phyloP scores from a whole-genome alignment of 2,797 vertebrate genomes.

The Atherinosoma microstoma region DNA sequence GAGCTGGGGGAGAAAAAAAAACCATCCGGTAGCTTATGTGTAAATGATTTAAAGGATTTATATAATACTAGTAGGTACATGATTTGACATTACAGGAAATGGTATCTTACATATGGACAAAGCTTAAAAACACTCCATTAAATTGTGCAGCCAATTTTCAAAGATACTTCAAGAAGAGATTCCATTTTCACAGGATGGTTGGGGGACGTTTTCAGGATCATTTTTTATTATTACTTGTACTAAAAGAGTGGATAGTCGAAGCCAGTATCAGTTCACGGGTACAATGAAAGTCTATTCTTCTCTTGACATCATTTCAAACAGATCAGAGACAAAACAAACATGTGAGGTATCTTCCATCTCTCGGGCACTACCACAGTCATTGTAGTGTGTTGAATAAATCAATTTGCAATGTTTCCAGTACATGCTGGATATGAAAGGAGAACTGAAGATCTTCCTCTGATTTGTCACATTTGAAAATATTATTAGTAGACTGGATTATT shows the following conservation, averaged over 20 bases:
- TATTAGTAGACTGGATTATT: slow-evolving; percentile 36
- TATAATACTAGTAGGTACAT: slow-evolving; percentile 71
- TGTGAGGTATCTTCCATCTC: slow-evolving; percentile 71
- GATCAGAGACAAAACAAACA: slow-evolving; percentile 69
- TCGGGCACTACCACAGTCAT: slow-evolving; percentile 18
- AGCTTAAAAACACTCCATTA: slow-evolving; percentile 63
- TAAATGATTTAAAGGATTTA: slow-evolving; percentile 69
- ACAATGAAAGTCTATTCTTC: slow-evolving; percentile 50
- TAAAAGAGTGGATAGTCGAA: slow-evolving; percentile 62
- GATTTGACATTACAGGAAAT: slow-evolving; percentile 70
- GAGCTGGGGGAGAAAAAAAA: not conserved
- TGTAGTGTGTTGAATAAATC: slow-evolving; percentile 25
- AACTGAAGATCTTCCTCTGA: slow-evolving; percentile 33
- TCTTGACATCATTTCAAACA: slow-evolving; percentile 84
- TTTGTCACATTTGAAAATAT: slow-evolving; percentile 47
- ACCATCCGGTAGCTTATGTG: slow-evolving; percentile 20
- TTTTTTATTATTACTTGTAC: slow-evolving; percentile 50
- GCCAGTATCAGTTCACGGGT: slow-evolving; percentile 55
- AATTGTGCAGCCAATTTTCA: slow-evolving; percentile 62
- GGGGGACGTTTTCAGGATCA: slow-evolving; percentile 41
- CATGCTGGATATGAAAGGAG: slow-evolving; percentile 24
- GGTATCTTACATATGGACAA: slow-evolving; percentile 67
- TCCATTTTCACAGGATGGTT: slow-evolving; percentile 40
- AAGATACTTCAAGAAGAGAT: slow-evolving; percentile 63
- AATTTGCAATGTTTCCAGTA: slow-evolving; percentile 32